phyloP scores from a whole-genome alignment of 37 sponge, comb jelly and placozoan genomes.

The Ephydatia muelleri region DNA sequence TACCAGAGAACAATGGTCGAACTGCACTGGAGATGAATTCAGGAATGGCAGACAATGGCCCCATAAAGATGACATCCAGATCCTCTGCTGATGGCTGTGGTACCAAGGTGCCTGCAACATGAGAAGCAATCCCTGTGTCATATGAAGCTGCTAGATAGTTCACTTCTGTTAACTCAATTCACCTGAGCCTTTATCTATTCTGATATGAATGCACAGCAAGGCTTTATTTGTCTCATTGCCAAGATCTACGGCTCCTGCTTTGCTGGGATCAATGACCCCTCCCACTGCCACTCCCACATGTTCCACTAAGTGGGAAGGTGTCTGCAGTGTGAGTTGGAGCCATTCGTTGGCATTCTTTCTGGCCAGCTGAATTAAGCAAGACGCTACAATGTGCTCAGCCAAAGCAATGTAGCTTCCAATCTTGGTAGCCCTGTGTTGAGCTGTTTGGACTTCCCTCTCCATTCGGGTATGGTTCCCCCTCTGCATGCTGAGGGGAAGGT shows the following conservation, averaged over 20 bases:
- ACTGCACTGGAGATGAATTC: not conserved
- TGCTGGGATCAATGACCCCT: not conserved
- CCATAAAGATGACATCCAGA: not conserved
- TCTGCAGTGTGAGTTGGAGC: constrained; percentile 6
- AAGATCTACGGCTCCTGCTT: not conserved
- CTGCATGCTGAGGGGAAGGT: constrained; percentile 66
- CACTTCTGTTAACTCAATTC: not conserved
- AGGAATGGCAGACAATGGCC: not conserved
- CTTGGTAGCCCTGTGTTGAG: constrained; percentile 19
- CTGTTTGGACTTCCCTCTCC: constrained; percentile 29
- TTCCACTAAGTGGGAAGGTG: not conserved
- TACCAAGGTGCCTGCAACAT: not conserved
- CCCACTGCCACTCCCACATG: not conserved
- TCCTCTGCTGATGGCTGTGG: not conserved
- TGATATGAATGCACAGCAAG: not conserved
- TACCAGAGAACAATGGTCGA: not conserved
- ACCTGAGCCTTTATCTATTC: not conserved
- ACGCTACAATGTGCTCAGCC: constrained; percentile 45
- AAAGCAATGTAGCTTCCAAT: constrained; percentile 41
- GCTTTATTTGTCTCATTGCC: not conserved
- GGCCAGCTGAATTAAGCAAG: constrained; percentile 38
- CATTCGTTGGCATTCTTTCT: constrained; percentile 16
- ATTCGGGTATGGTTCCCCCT: constrained; percentile 24
- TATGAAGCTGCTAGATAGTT: too few species aligned
- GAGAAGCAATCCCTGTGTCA: too few species aligned